Conservation (phyloP, 2,888 invertebrate genomes). For the Tenthredo scrophulariae region DNA sequence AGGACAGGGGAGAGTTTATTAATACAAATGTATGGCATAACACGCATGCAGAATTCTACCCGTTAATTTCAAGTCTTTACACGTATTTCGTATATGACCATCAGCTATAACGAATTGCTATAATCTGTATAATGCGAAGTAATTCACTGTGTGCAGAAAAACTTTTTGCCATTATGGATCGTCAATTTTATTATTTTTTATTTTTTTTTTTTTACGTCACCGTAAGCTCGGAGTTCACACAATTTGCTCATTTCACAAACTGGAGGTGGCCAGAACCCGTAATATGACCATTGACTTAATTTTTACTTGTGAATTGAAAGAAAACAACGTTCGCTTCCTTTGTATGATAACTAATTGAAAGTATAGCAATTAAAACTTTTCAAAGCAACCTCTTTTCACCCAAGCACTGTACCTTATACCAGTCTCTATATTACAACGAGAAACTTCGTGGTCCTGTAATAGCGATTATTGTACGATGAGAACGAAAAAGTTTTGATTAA, state of each 20-base stretch:
- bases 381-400: constrained; percentile 1
- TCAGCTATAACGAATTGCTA: not conserved
- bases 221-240: not conserved
- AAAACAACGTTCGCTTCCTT: not conserved
- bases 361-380: constrained; percentile 33
- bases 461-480: constrained; percentile 38
- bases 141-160: not conserved
- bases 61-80: constrained; percentile 21
- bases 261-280: not conserved
- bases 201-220: not conserved
- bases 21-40: constrained; percentile 40
- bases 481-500: constrained; percentile 48
- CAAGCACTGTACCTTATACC: not conserved
- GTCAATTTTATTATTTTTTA: too few species aligned
- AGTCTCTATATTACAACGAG: not conserved
- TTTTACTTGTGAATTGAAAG: not conserved
- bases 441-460: constrained; percentile 14
- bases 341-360: constrained; percentile 8
- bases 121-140: not conserved
- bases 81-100: not conserved
- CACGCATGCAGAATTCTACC: constrained; percentile 16
- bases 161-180: not conserved
- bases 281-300: not conserved
- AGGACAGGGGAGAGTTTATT: constrained; percentile 36
- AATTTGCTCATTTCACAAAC: not conserved